A percentile compares a stretch with the other conserved stretches of the same genome.
These are phyloP conservation scores for Diachasma alloeum DNA, from an alignment of 1,140 invertebrate species.

Conservation along the genomic window DNA sequence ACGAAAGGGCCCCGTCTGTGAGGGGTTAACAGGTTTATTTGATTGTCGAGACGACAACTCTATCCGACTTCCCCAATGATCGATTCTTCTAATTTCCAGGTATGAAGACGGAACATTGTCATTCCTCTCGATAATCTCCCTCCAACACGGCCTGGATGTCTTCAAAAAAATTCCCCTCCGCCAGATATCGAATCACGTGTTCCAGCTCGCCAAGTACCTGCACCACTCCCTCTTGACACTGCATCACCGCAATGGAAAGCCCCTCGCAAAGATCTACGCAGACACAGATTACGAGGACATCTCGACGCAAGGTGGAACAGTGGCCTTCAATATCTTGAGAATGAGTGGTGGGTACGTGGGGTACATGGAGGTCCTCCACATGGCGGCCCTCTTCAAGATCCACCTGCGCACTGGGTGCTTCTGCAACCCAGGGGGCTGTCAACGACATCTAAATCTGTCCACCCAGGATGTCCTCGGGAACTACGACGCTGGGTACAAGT, in stretches of 20 bases:
- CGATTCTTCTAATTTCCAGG: slow-evolving; percentile 65
- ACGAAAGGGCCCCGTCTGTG: no score
- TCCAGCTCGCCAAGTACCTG: slow-evolving; percentile 78
- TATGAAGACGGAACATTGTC: slow-evolving; percentile 95
- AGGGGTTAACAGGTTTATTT: no score
- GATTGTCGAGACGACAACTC: no score
- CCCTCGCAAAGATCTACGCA: slow-evolving; percentile 77
- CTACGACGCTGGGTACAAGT: slow-evolving; percentile 88
- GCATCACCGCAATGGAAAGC: slow-evolving; percentile 78
- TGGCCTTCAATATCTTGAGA: slow-evolving; percentile 89
- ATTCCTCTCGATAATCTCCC: slow-evolving; percentile 84
- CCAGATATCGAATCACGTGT: slow-evolving; percentile 78
- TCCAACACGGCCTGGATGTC: slow-evolving; percentile 83
- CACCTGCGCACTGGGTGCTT: slow-evolving; percentile 93
- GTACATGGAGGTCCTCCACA: slow-evolving; percentile 88
- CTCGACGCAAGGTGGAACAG: slow-evolving; percentile 80
- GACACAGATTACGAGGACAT: slow-evolving; percentile 73
- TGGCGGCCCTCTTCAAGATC: slow-evolving; percentile 87
- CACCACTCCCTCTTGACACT: slow-evolving; percentile 72
- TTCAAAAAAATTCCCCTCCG: slow-evolving; percentile 73
- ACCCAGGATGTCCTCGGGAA: slow-evolving; percentile 78
- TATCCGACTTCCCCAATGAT: not conserved
- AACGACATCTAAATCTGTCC: slow-evolving; percentile 78
- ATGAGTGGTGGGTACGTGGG: slow-evolving; percentile 83
- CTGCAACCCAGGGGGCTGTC: slow-evolving; percentile 96